A percentile compares a stretch with the other conserved stretches of the same genome.
Evolutionary conservation across 30 jellyfish, hydroid and myxozoan species (phyloP).

Genomic region (Clytia hemisphaerica): DNA sequence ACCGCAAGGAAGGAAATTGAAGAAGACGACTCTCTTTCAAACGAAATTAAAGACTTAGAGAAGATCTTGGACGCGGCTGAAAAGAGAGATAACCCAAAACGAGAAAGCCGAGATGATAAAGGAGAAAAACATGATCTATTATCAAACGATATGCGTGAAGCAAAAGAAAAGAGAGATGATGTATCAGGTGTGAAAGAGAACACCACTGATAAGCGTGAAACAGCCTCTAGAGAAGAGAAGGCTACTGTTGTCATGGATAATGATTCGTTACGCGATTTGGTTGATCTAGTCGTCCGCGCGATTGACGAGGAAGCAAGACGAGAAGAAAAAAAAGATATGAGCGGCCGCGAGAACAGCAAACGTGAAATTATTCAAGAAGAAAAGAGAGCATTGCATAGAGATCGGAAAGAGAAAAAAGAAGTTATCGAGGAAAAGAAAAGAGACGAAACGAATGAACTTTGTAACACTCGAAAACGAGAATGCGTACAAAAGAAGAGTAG

Average conservation of each 20-base stretch:
- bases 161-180: background rate
- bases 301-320: too few relatives aligned
- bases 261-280: too few relatives aligned
- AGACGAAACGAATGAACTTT: background rate
- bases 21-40: too few relatives aligned
- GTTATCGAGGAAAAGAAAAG: background rate
- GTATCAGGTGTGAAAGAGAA: background rate
- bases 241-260: slow-evolving; percentile 11
- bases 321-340: too few relatives aligned
- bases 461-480: too few relatives aligned
- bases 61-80: too few relatives aligned
- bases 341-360: too few relatives aligned
- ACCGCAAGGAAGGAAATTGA: too few relatives aligned
- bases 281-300: too few relatives aligned
- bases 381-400: too few relatives aligned
- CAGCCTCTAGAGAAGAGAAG: slow-evolving; percentile 3
- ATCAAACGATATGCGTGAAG: background rate
- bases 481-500: background rate
- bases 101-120: background rate
- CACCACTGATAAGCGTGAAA: background rate
- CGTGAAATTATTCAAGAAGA: too few relatives aligned
- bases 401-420: background rate
- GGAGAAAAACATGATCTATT: background rate
- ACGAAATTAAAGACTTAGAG: too few relatives aligned
- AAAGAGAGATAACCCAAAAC: background rate